phyloP scores from a whole-genome alignment of 2,797 vertebrate genomes.

The Karalla daura region DNA sequence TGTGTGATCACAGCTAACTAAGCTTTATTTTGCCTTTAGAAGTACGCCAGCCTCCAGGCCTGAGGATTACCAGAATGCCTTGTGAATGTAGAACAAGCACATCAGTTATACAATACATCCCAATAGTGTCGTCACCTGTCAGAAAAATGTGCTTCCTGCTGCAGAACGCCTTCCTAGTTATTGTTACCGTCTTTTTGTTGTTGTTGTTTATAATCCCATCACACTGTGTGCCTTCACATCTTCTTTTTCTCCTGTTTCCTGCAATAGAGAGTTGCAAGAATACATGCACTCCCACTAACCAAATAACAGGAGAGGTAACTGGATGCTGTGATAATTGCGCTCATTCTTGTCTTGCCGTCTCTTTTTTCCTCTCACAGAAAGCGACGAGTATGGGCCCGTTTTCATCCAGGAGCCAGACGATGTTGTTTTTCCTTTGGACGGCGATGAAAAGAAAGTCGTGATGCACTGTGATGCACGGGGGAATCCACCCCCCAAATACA shows the following conservation, averaged over 20 bases:
- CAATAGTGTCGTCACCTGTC: neutral
- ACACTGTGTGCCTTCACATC: conserved; percentile 6
- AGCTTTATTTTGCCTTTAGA: conserved; percentile 5
- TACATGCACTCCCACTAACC: conserved; percentile 7
- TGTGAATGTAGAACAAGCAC: neutral
- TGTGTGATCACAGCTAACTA: neutral
- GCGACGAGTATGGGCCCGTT: conserved; percentile 90
- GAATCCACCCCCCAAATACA: conserved; percentile 90
- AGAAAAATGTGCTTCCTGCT: neutral
- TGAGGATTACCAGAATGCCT: conserved; percentile 1
- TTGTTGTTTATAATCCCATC: conserved; percentile 30
- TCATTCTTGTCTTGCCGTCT: conserved; percentile 25
- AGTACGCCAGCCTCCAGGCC: conserved; percentile 1
- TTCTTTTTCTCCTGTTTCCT: conserved; percentile 8
- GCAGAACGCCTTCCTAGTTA: neutral
- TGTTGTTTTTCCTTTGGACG: conserved; percentile 90
- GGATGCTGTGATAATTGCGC: conserved; percentile 37
- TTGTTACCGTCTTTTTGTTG: neutral
- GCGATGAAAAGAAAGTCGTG: conserved; percentile 92
- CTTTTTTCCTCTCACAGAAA: conserved; percentile 81
- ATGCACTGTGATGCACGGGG: conserved; percentile 92
- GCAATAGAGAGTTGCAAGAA: conserved; percentile 1
- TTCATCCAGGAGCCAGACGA: conserved; percentile 94
- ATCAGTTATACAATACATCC: neutral
- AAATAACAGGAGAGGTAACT: conserved; percentile 36